Evolutionary conservation across 2,113 vertebrate species (phyloP).

Genomic region (Pardalotus punctatus): DNA sequence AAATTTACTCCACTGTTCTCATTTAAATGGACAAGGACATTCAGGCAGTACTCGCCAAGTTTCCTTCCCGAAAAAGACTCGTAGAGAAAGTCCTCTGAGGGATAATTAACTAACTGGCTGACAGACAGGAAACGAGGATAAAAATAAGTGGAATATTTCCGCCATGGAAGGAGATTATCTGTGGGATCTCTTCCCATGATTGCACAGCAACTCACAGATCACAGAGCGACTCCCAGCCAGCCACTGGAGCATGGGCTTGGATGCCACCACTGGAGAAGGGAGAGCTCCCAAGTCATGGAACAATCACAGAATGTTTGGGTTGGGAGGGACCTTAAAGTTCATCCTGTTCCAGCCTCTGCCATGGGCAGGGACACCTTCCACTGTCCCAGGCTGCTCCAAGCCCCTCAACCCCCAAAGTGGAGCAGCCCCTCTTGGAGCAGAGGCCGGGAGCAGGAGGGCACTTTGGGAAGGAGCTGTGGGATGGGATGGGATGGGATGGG

Average conservation of each 20-base stretch:
- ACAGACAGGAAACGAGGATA: not conserved
- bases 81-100: not conserved
- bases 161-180: not conserved
- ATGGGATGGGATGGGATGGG: no score
- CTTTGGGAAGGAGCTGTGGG: not conserved
- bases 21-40: not conserved
- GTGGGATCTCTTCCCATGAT: not conserved
- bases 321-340: not conserved
- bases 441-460: accelerated
- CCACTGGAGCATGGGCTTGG: not conserved
- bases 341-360: not conserved
- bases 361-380: not conserved
- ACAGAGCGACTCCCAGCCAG: not conserved
- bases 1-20: conserved; percentile 27
- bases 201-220: not conserved
- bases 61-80: not conserved
- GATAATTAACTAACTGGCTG: conserved; percentile 23
- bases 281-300: not conserved
- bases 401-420: not conserved
- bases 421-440: not conserved
- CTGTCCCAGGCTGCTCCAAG: no score
- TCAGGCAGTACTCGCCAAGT: not conserved
- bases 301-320: not conserved
- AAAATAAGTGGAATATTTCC: conserved; percentile 42
- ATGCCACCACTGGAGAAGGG: not conserved